Evolutionary conservation across 1,140 invertebrate species (phyloP).

Genomic region (Rhagoletis zephyria): DNA sequence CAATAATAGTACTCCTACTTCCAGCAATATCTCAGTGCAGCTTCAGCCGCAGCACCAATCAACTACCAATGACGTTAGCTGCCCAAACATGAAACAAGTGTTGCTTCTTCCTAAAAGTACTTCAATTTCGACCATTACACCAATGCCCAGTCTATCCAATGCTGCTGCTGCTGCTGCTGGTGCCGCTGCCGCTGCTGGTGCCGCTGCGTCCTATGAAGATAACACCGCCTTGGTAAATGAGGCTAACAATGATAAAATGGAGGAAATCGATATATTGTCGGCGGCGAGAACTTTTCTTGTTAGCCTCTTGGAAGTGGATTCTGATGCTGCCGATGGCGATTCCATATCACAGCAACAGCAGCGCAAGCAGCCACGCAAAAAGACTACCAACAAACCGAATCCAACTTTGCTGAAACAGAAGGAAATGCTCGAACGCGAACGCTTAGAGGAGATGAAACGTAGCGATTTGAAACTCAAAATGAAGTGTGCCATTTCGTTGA

Average conservation of each 20-base stretch:
- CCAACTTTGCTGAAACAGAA: constrained; percentile 65
- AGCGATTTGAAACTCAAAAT: constrained; percentile 68
- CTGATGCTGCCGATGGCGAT: constrained; percentile 58
- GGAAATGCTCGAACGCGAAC: constrained; percentile 62
- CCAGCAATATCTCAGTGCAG: not conserved
- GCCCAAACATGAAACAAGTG: not conserved
- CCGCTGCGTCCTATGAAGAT: not conserved
- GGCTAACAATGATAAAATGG: constrained; percentile 10
- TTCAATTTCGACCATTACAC: not conserved
- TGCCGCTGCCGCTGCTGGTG: not conserved
- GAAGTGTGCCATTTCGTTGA: constrained; percentile 63
- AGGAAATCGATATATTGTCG: constrained; percentile 63
- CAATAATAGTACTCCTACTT: not conserved
- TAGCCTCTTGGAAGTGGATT: constrained; percentile 69
- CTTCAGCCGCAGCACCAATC: not conserved
- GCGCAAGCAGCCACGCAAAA: constrained; percentile 71
- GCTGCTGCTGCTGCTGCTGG: not conserved
- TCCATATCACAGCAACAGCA: constrained; percentile 21
- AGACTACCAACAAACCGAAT: constrained; percentile 70
- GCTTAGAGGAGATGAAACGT: constrained; percentile 65
- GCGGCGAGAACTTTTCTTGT: constrained; percentile 68
- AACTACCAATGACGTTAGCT: not conserved
- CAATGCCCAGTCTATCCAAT: not conserved
- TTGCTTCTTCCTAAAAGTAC: not conserved
- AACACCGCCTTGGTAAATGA: too few relatives aligned